Conservation (phyloP, 1,140 invertebrate species). For the Oryctes rhinoceros region DNA sequence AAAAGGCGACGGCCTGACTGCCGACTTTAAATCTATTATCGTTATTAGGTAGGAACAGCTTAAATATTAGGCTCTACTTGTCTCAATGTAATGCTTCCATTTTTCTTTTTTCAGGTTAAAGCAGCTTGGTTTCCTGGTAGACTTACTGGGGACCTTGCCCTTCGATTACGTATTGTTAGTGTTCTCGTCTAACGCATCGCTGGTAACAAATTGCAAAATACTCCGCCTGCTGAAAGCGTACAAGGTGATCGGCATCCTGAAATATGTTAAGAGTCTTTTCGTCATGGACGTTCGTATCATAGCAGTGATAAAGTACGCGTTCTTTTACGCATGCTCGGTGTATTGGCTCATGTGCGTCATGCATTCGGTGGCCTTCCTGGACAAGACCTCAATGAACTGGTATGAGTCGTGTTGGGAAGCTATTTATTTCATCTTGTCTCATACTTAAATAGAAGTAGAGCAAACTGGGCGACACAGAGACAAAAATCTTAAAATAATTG, state of each 20-base stretch:
- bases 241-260: conserved; percentile 15
- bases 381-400: neutral
- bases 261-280: neutral
- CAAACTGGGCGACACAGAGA: too few species aligned
- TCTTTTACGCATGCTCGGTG: neutral
- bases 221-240: conserved; percentile 3
- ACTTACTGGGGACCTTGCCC: conserved; percentile 28
- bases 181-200: too few species aligned
- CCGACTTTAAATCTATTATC: conserved; percentile 7
- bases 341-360: conserved; percentile 30
- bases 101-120: conserved; percentile 26
- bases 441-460: too few species aligned
- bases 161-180: conserved; percentile 13
- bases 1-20: neutral
- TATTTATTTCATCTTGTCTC: too few species aligned
- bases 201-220: neutral
- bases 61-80: too few species aligned
- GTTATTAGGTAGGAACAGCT: neutral
- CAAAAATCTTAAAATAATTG: too few species aligned
- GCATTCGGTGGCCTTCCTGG: neutral
- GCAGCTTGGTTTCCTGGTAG: conserved; percentile 36
- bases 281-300: neutral
- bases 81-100: too few species aligned
- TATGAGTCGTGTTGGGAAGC: too few species aligned
- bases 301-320: neutral